These are phyloP conservation scores for Mesodorylaimus sp. DNA, from an alignment of 2,888 invertebrate genomes.

Conservation along the genomic window DNA sequence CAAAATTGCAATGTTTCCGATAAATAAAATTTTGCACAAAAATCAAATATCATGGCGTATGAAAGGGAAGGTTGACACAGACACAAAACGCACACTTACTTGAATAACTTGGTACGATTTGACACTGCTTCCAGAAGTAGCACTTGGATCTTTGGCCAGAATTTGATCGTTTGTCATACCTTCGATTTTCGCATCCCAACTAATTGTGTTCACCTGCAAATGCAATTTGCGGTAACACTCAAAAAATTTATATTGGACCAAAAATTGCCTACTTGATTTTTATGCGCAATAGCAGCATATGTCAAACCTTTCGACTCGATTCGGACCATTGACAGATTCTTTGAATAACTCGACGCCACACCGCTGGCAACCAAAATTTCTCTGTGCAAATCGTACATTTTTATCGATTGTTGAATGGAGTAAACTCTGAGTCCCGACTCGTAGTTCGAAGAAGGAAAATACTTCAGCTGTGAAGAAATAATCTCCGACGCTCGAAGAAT, in stretches of 20 bases:
- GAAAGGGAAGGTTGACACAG: too few species aligned
- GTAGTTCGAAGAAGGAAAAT: too few species aligned
- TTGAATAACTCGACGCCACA: not conserved
- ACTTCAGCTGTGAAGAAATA: too few species aligned
- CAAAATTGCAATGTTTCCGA: not conserved
- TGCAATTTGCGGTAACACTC: not conserved
- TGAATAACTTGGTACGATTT: not conserved
- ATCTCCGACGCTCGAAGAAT: too few species aligned
- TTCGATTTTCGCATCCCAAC: constrained; percentile 10
- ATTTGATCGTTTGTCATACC: constrained; percentile 7
- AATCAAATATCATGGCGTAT: too few species aligned
- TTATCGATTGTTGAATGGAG: too few species aligned
- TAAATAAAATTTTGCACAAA: not conserved
- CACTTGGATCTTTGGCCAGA: constrained; percentile 4
- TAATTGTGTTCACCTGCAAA: constrained; percentile 6
- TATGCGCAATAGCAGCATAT: not conserved
- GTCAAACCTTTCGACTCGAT: not conserved
- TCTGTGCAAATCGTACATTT: constrained; percentile 1
- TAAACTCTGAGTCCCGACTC: too few species aligned
- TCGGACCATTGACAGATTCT: not conserved
- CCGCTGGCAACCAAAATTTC: not conserved
- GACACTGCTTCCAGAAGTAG: not conserved
- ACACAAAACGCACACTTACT: too few species aligned
- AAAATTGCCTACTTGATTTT: not conserved
- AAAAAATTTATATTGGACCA: not conserved